phyloP scores from a whole-genome alignment of 2,797 vertebrate genomes.

The Eulemur coronatus region DNA sequence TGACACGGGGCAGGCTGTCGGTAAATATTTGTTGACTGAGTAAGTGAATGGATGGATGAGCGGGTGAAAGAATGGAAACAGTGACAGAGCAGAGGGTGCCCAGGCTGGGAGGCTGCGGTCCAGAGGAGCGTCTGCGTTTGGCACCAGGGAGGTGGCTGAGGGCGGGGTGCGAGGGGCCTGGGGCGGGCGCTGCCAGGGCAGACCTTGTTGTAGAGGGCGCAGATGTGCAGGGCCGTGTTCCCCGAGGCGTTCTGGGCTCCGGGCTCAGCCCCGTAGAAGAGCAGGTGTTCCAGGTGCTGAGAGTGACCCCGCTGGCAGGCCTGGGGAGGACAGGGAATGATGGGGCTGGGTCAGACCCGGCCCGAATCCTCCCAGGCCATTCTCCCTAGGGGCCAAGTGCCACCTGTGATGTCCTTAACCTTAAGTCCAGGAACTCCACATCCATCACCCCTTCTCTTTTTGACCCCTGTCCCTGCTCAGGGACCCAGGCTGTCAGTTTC shows the following conservation, averaged over 20 bases:
- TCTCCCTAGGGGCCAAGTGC: background rate
- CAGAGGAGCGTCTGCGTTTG: background rate
- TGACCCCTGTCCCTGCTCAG: background rate
- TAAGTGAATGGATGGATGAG: no score
- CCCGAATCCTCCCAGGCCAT: background rate
- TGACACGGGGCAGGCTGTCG: background rate
- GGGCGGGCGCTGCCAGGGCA: background rate
- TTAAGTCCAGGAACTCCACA: background rate
- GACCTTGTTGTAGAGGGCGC: slow-evolving; percentile 96
- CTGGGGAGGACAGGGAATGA: slow-evolving; percentile 75
- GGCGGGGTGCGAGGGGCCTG: background rate
- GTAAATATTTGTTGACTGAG: background rate
- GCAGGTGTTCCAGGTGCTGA: slow-evolving; percentile 95
- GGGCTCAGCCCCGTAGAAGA: slow-evolving; percentile 95
- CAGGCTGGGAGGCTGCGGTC: no score
- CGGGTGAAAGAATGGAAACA: background rate
- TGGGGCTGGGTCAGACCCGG: background rate
- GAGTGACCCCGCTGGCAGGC: slow-evolving; percentile 95
- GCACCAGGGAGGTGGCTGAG: background rate
- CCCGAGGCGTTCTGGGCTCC: slow-evolving; percentile 94
- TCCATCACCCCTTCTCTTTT: background rate
- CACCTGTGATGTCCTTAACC: background rate
- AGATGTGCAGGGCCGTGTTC: slow-evolving; percentile 96
- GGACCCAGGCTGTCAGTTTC: background rate
- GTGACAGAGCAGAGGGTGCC: background rate